Evolutionary conservation across 2,888 invertebrate species (phyloP).

Genomic region (Drosophila glabriapex): DNA sequence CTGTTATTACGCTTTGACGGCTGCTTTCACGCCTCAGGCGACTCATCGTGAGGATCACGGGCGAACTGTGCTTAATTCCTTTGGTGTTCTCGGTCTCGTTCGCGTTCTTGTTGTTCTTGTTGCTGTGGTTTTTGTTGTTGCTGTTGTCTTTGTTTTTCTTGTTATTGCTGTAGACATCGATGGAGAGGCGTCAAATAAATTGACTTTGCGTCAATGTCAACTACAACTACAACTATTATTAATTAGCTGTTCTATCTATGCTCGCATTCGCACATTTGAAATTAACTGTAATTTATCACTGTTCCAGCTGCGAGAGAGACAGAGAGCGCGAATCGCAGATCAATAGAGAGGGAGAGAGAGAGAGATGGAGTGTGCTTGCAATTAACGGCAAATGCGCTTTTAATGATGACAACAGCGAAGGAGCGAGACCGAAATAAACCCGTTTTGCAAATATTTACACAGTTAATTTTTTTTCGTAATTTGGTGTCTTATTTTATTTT

Average conservation of each 20-base stretch:
- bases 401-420: constrained; percentile 55
- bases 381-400: constrained; percentile 76
- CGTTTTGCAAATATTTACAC: constrained; percentile 67
- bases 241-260: constrained; percentile 36
- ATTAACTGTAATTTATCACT: constrained; percentile 60
- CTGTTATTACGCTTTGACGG: constrained; percentile 84
- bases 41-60: constrained; percentile 78
- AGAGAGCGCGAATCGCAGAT: background rate
- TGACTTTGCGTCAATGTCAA: constrained; percentile 74
- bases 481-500: constrained; percentile 3
- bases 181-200: constrained; percentile 53
- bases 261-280: constrained; percentile 43
- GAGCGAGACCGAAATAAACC: constrained; percentile 30
- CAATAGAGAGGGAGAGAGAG: constrained; percentile 5
- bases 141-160: constrained; percentile 44
- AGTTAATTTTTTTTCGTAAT: constrained; percentile 23
- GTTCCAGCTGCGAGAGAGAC: constrained; percentile 4
- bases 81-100: constrained; percentile 15
- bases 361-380: constrained; percentile 36
- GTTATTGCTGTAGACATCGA: constrained; percentile 47
- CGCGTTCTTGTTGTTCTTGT: constrained; percentile 7
- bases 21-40: constrained; percentile 82
- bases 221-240: constrained; percentile 18
- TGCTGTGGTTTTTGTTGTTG: constrained; percentile 22
- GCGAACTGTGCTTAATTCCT: constrained; percentile 19